These are phyloP conservation scores for Dryas iulia DNA, from an alignment of 1,140 invertebrate species.

Conservation along the genomic window DNA sequence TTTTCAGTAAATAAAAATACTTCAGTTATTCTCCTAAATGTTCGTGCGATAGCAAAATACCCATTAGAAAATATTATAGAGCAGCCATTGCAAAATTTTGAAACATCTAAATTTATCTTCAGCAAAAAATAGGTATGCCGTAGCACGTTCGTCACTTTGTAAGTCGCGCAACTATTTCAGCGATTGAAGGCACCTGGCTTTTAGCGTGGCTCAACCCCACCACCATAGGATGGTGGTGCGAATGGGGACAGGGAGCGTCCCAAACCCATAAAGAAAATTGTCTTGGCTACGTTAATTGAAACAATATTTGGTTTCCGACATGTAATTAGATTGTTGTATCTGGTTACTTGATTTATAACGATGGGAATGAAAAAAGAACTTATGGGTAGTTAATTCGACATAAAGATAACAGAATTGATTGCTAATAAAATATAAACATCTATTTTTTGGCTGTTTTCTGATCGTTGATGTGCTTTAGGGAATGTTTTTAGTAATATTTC, in stretches of 20 bases:
- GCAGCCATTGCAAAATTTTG: not conserved
- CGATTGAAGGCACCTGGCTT: slow-evolving; percentile 41
- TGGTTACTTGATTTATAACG: slow-evolving; percentile 17
- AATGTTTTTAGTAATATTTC: no score
- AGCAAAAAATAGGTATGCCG: not conserved
- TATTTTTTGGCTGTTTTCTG: not conserved
- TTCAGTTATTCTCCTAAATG: not conserved
- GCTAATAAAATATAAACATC: not conserved
- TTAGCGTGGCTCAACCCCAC: slow-evolving; percentile 55
- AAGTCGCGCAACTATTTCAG: slow-evolving; percentile 53
- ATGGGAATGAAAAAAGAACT: not conserved
- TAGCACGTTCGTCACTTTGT: slow-evolving; percentile 51
- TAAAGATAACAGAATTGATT: not conserved
- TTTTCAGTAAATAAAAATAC: not conserved
- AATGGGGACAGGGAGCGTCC: slow-evolving; percentile 74
- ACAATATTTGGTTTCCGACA: slow-evolving; percentile 59
- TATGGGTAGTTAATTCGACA: not conserved
- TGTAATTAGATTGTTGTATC: slow-evolving; percentile 28
- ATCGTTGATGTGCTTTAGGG: no score
- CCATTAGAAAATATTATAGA: not conserved
- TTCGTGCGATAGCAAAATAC: not conserved
- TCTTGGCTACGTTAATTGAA: slow-evolving; percentile 68
- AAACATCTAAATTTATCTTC: not conserved
- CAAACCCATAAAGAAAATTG: slow-evolving; percentile 72
- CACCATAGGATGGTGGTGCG: slow-evolving; percentile 54